Base-by-base conservation (phyloP, 2,113 vertebrate species). In the Callopanchax toddi region DNA sequence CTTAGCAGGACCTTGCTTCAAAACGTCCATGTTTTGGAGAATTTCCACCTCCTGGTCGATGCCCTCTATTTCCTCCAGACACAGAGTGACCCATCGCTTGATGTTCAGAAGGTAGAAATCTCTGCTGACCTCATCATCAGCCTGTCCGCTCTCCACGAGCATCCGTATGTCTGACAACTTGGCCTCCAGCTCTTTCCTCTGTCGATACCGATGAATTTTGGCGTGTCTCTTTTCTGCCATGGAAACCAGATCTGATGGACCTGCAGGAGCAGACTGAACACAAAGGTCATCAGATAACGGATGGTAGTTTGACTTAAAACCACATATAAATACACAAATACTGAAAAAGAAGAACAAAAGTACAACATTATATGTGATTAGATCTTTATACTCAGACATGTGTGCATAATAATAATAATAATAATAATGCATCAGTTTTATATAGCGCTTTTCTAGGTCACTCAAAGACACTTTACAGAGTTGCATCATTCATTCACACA, bases 41-140 rank as follows among this genome's bases (percentile, higher is more conserved):
- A 99, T 94, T 69, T 92, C 87, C 13, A 93, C 67, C 79, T 98
- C 97, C 81, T 96, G 95, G 79, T 96, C 94, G 2, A 98, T 96
- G 68, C 94, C 96, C 51, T 98, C 95, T 0, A 95, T 83, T 70
- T 99, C 97, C 75, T 99, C 97, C 58, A 99, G 84, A 69, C 94
- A 91, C 37, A 91, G 76, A 16, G 51, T 44, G 36, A 98, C 77
- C 97, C 97, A 99, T 6, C 89, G 90, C 65, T 79, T 91, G 46
- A 95, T 79, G 16, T 93, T 92, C 2, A 98, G 91, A 2, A 94
- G 78, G 77, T 97, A 93, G 58, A 94, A 98, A 4, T 95, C 94
- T 60, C 97, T 87, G 37, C 90, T 78, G 56, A 89, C 84, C 36
- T 96, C 94, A 0, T 98, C 97, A 0, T 98, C 97, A 0, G 94